Percentiles rank a stretch among this genome's conserved stretches.
Conservation (phyloP, 2,888 invertebrate species). For the Limnephilus marmoratus region DNA sequence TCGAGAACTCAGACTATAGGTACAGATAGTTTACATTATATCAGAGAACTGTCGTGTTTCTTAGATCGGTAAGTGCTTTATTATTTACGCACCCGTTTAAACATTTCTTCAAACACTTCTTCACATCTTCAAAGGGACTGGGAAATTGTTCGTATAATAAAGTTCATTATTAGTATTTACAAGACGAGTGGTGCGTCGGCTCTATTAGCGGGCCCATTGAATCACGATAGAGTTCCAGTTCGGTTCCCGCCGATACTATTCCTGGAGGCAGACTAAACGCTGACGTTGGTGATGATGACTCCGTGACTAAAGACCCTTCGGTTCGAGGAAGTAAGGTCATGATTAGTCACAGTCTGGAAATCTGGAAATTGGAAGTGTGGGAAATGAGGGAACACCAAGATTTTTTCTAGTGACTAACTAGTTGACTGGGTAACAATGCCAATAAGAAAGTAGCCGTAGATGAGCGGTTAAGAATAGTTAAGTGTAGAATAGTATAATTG, state of each 20-base stretch:
- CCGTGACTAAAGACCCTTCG: not conserved
- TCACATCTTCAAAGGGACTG: not conserved
- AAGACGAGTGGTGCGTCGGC: not conserved
- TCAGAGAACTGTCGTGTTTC: not conserved
- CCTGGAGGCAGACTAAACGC: not conserved
- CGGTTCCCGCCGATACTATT: conserved; percentile 4
- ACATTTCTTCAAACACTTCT: not conserved
- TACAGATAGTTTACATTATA: too few species aligned
- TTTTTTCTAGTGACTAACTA: not conserved
- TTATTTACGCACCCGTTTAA: not conserved
- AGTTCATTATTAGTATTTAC: not conserved
- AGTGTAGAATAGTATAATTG: too few species aligned
- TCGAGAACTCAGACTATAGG: too few species aligned
- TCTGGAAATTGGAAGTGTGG: not conserved
- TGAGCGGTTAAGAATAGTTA: not conserved
- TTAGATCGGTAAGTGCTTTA: not conserved
- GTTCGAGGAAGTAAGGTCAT: not conserved
- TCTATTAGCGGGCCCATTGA: not conserved
- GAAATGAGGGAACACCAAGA: not conserved
- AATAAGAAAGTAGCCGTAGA: not conserved
- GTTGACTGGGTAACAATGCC: not conserved
- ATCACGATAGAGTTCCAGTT: conserved; percentile 9
- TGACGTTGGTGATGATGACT: not conserved
- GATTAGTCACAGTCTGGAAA: not conserved
- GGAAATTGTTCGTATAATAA: not conserved